Base-by-base conservation (phyloP, 2,113 vertebrate species). In the Carassius auratus region DNA sequence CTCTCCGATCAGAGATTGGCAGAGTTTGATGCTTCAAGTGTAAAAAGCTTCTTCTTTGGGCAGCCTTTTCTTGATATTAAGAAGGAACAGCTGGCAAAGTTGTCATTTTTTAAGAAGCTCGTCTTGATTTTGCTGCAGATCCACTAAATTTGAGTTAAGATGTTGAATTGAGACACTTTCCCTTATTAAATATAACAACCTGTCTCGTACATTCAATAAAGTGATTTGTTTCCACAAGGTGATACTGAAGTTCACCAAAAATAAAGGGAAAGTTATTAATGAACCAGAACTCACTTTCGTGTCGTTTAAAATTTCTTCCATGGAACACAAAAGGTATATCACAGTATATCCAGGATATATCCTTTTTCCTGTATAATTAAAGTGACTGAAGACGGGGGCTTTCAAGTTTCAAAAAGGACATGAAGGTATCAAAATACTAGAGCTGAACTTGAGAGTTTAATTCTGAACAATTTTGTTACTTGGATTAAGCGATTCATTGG, bases 11-110 rank as follows among this genome's bases (percentile, higher is more conserved):
- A 88, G 87, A 91, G 83, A 81, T 90, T 80, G 87, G 91, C 86
- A 83, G 82, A 88, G 80, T 91, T 87, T 87, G 88, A 93, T 89
- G 89, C 88, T 84, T 91, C 87, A 93, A 92, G 90, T 89, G 76
- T 88, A 90, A 92, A 91, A 89, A 33, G 82, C 91, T 93, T 92
- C 92, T 90, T 92, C 90, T 73, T 73, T 73, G 30, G 5, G 36
- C 19, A 71, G 30, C 48, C 1, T 50, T 79, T 80, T 38, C 17
- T 45, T 52, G 48, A 79, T 12, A 50, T 83, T 36, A 69, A 80
- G 84, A 61, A 13, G 33, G 6, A 38, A 19, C 59, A 48, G n/a
- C 78, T 81, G 78, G 78, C 23, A 10, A n/a, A 19, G 64, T 30
- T 36, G 23, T 17, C 17, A 10, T 1, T 81, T 48, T 30, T 50